Base-by-base conservation (phyloP, 2,888 invertebrate species). In the Julus scanicus region DNA sequence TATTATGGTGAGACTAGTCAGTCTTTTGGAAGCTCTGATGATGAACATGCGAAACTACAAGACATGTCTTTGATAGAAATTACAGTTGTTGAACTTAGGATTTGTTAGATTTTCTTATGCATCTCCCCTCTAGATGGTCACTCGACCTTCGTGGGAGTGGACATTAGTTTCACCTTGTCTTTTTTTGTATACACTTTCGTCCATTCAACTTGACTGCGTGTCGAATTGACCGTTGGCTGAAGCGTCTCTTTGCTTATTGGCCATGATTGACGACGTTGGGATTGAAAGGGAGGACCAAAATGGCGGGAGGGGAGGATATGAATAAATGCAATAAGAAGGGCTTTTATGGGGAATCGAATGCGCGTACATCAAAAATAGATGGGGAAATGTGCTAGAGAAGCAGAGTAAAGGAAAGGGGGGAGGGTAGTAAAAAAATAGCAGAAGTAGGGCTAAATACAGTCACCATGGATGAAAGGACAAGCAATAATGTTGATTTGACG, bases 171-270 rank as follows among this genome's bases (percentile, higher is more conserved):
- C 80, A 80, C 80, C 80, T 80, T 80, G 63, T 71, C 8, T 17
- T 80, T 80, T 71, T 80, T 37, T 11, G 80, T 6, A 29, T 37
- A 13, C 37, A 37, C 37, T 63, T 53, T 13, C 80, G 9, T 13
- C 37, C 37, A 3, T 80, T 37, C 37, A 29, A 20, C 37, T 17
- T 40, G 20, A 9, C 6, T 13, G 39, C 85, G 85, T 85, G 85
- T 85, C 44, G 85, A 85, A 85, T 44, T 85, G 85, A 85, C 85
- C 85, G 49, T 49, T 85, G 85, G 49, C 85, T 85, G n/a, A 44
- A 85, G 85, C 49, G 85, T 44, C 44, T 49, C 44, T 49, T 85
- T 20, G 85, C 49, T 49, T 85, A 85, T 44, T 85, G 85, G 40
- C 11, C 85, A 85, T 85, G 85, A 85, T 85, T 85, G 85, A 85